Evolutionary conservation across 2,888 invertebrate species (phyloP).

Genomic region (Lepeophtheirus nordmannii): DNA sequence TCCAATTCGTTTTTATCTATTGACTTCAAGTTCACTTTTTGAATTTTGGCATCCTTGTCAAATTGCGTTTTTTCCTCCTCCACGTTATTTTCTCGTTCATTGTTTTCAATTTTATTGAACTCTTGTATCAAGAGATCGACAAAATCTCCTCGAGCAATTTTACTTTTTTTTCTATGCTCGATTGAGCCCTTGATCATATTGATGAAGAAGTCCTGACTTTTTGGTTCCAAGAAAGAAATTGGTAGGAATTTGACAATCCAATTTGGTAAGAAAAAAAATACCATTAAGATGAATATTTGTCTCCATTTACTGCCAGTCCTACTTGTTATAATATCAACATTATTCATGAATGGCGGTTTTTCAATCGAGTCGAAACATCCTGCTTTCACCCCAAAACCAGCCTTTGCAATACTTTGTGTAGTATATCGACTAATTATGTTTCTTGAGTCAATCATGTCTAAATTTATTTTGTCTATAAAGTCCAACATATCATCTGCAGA

Average conservation of each 20-base stretch:
- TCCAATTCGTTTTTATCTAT: conserved; percentile 8
- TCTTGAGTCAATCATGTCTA: not conserved
- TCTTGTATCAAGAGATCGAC: not conserved
- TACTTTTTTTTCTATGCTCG: not conserved
- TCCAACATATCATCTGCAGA: conserved; percentile 1
- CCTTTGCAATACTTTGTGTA: not conserved
- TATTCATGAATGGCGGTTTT: not conserved
- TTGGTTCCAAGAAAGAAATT: not conserved
- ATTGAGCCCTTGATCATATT: not conserved
- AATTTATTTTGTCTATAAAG: not conserved
- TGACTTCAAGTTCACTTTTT: not conserved
- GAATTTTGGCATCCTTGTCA: conserved; percentile 1
- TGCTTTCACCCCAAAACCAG: not conserved
- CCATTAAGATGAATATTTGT: not conserved
- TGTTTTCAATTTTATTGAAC: not conserved
- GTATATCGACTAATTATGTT: not conserved
- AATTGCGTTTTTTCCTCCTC: not conserved
- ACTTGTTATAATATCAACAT: not conserved
- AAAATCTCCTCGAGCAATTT: not conserved
- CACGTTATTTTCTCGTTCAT: too few species aligned
- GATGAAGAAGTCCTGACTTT: not conserved
- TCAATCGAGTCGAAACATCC: not conserved
- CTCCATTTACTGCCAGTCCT: not conserved
- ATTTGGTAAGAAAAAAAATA: not conserved
- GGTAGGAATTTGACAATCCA: not conserved